phyloP scores from a whole-genome alignment of 1,140 invertebrate genomes.

The Drosophila guanche region DNA sequence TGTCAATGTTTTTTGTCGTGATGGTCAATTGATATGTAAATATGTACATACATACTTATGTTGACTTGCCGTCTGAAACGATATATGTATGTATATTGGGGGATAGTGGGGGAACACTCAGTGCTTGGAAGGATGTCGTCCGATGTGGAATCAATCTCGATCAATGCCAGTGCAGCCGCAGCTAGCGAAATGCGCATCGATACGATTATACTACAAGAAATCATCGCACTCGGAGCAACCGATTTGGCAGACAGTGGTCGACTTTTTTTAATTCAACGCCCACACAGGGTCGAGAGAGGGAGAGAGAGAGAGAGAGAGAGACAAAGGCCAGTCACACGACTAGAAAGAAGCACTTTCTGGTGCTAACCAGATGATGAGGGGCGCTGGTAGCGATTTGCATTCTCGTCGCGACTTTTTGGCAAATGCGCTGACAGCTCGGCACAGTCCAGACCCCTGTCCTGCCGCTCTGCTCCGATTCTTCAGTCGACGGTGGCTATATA shows the following conservation, averaged over 20 bases:
- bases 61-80: constrained; percentile 14
- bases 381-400: constrained; percentile 45
- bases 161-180: constrained; percentile 44
- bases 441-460: constrained; percentile 46
- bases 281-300: constrained; percentile 8
- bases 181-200: constrained; percentile 38
- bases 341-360: constrained; percentile 44
- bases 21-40: constrained; percentile 76
- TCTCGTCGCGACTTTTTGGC: constrained; percentile 33
- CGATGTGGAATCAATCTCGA: constrained; percentile 18
- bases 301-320: neutral
- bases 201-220: neutral
- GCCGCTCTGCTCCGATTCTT: constrained; percentile 3
- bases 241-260: constrained; percentile 44
- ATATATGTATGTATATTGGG: constrained; percentile 6
- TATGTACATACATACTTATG: constrained; percentile 2
- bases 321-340: constrained; percentile 64
- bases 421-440: constrained; percentile 44
- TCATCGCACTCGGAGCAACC: constrained; percentile 19
- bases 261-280: constrained; percentile 40
- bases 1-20: constrained; percentile 56
- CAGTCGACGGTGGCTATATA: constrained; percentile 20
- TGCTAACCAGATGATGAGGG: constrained; percentile 43
- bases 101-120: neutral
- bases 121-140: constrained; percentile 32